These are phyloP conservation scores for Altica lythri DNA, from an alignment of 2,888 invertebrate species.

Conservation along the genomic window DNA sequence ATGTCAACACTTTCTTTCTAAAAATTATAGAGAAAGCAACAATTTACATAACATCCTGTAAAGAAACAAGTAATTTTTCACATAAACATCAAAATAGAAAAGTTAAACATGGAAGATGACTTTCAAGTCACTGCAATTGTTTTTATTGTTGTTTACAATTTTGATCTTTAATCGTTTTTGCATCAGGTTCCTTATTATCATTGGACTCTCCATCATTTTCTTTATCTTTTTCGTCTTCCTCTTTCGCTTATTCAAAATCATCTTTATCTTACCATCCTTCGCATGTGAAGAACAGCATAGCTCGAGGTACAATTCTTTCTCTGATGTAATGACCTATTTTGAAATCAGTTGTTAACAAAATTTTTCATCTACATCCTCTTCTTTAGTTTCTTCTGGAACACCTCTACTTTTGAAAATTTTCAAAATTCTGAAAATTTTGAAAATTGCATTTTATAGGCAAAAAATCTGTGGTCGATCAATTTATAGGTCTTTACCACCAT, in stretches of 20 bases:
- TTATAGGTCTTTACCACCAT: too few relatives aligned
- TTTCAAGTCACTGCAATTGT: slow-evolving; percentile 4
- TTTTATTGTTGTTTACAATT: slow-evolving; percentile 55
- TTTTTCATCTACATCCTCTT: slow-evolving; percentile 83
- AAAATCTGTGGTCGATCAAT: too few relatives aligned
- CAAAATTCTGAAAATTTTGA: slow-evolving; percentile 95
- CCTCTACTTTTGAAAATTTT: slow-evolving; percentile 98
- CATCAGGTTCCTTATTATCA: slow-evolving; percentile 46
- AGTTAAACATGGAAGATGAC: slow-evolving; percentile 4
- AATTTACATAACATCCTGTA: too few relatives aligned
- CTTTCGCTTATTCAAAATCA: slow-evolving; percentile 75
- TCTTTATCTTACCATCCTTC: slow-evolving; percentile 80
- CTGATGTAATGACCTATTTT: slow-evolving; percentile 98
- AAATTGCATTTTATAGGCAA: slow-evolving; percentile 96
- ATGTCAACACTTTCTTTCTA: too few relatives aligned
- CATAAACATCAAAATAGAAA: slow-evolving; percentile 9
- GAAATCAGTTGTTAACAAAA: slow-evolving; percentile 90
- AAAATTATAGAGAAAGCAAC: too few relatives aligned
- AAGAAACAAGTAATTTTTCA: slow-evolving; percentile 9
- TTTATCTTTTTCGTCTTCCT: slow-evolving; percentile 80
- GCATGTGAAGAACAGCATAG: slow-evolving; percentile 97
- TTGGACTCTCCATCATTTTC: slow-evolving; percentile 70
- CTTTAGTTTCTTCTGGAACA: slow-evolving; percentile 76
- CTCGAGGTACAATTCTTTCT: slow-evolving; percentile 95
- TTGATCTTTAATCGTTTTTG: slow-evolving; percentile 50